Conservation (phyloP, 2,797 vertebrate genomes). For the Rhinichthys osculus region DNA sequence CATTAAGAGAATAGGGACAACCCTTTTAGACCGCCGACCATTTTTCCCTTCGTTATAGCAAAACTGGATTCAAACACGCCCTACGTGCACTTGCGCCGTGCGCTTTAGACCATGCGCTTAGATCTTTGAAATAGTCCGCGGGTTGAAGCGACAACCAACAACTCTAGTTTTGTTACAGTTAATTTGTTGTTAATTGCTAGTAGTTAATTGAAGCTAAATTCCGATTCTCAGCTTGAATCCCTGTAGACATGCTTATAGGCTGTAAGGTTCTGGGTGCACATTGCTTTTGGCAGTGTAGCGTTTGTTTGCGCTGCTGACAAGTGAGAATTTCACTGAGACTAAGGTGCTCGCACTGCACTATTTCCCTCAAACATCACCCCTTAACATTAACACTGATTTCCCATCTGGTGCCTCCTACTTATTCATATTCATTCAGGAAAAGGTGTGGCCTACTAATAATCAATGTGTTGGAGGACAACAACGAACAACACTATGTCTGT, state of each 20-base stretch:
- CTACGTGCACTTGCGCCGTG: no score
- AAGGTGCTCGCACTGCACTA: constrained; percentile 9
- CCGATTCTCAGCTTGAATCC: constrained; percentile 1
- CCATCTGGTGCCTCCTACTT: background rate
- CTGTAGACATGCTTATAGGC: background rate
- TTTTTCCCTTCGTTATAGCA: no score
- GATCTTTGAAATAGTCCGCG: no score
- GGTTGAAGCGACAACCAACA: background rate
- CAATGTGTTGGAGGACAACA: background rate
- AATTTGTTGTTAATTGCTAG: background rate
- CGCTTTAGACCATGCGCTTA: no score
- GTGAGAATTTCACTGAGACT: background rate
- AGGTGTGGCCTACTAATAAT: constrained; percentile 12
- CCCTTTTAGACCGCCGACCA: no score
- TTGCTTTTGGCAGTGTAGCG: background rate
- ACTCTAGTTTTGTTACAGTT: background rate
- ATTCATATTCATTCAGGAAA: constrained; percentile 26
- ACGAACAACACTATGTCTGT: background rate
- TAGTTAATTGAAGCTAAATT: background rate
- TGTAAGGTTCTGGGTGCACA: background rate
- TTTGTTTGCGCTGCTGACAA: background rate
- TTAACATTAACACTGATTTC: constrained; percentile 12
- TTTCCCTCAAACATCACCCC: background rate
- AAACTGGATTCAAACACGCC: no score
- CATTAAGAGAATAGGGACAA: no score